Evolutionary conservation across 2,888 invertebrate species (phyloP), one percentile per base, ranked within the genome.

Genomic region (Uloborus plumipes): DNA sequence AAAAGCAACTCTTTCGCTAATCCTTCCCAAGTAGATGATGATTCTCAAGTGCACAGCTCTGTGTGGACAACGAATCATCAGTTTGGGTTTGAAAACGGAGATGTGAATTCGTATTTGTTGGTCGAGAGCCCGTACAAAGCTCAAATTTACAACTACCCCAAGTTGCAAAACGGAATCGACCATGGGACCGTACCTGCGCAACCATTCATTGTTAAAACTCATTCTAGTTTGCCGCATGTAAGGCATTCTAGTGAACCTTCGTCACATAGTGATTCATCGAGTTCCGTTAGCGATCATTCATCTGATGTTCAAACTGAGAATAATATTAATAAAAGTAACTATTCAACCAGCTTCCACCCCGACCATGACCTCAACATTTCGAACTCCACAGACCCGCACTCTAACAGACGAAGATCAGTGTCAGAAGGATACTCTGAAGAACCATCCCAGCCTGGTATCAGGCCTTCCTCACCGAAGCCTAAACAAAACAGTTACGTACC

Each of bases 401-500:
- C 39, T 18, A 11, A n/a, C 7, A 7, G 11, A 47, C 11, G 39
- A 47, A n/a, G 31, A 26, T 20, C 51, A 16, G 67, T 51, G 16
- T 61, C 50, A 39, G 16, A 7, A 20, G 65, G 53, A 55, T 26
- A 53, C 22, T 47, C 53, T 22, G 49, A 59, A 49, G 65, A 31
- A 22, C 16, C 53, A 16, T 9, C 55, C 22, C 51, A 22, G 53
- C 51, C 65, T 7, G 26, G 58, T 49, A 74, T 74, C 49, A 61
- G 74, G 39, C 50, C 70, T 49, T 31, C 74, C n/a, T 64, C 55
- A n/a, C 80, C 80, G 31, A 47, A n/a, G n/a, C 11, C 47, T 11
- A 58, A 16, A 6, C 70, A 53, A 18, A 75, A 75, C 59, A 71
- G 75, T 22, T 81, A 81, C 61, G 75, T 81, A 51, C 81, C 81